Conservation (phyloP, 2,113 vertebrate genomes). For the Falcunculus frontatus region DNA sequence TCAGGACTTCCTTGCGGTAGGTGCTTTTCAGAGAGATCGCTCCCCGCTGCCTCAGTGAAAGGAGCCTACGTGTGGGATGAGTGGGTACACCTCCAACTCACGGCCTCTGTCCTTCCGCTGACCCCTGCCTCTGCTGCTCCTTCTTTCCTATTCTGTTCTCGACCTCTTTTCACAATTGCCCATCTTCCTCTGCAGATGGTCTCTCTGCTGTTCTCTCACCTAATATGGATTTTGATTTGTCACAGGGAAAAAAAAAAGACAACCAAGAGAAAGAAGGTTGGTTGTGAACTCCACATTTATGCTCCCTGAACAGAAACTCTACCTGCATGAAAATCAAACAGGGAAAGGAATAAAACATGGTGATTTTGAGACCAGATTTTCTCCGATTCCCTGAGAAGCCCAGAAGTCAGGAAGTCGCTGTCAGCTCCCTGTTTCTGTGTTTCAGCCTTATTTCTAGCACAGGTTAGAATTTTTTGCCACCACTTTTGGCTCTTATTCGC, state of each 20-base stretch:
- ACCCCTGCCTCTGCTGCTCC: background rate
- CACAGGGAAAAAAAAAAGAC: background rate
- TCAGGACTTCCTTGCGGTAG: constrained; percentile 27
- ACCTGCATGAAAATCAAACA: constrained; percentile 39
- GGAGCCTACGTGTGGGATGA: constrained; percentile 29
- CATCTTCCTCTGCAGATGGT: constrained; percentile 39
- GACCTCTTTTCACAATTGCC: constrained; percentile 41
- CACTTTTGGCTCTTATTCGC: constrained; percentile 12
- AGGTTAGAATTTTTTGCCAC: constrained; percentile 33
- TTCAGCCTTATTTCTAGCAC: constrained; percentile 32
- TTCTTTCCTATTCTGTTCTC: constrained; percentile 31
- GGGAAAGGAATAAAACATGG: constrained; percentile 35
- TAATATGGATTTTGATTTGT: constrained; percentile 36
- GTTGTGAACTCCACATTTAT: constrained; percentile 17
- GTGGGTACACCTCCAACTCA: constrained; percentile 32
- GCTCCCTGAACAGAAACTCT: constrained; percentile 27
- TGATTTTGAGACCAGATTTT: constrained; percentile 35
- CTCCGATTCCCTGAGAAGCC: constrained; percentile 30
- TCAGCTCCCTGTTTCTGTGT: constrained; percentile 30
- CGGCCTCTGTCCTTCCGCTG: background rate
- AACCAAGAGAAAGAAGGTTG: background rate
- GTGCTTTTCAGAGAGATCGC: background rate
- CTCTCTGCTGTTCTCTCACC: constrained; percentile 30
- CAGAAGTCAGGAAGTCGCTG: constrained; percentile 53
- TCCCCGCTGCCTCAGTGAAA: constrained; percentile 35